Percentiles rank a stretch among this genome's conserved stretches.
These are phyloP conservation scores for Physocephala rufipes DNA, from an alignment of 2,888 invertebrate species.

Conservation along the genomic window DNA sequence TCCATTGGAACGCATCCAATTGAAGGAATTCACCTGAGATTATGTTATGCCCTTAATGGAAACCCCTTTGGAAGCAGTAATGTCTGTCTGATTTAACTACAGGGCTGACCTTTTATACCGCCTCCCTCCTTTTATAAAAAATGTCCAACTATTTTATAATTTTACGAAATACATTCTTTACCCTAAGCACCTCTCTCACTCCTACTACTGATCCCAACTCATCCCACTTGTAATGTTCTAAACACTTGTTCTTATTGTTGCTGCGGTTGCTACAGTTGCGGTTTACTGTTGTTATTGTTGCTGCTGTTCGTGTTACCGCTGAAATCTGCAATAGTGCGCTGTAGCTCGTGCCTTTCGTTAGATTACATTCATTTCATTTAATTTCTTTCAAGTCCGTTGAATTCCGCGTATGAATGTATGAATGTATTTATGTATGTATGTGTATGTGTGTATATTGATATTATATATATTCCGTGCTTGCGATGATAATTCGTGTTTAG, in stretches of 20 bases:
- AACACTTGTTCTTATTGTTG: neutral
- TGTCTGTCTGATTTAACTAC: too few species aligned
- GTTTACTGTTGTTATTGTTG: neutral
- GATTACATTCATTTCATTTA: neutral
- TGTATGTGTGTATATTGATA: neutral
- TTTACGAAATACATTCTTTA: neutral
- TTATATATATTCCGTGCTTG: too few species aligned
- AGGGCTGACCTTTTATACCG: neutral
- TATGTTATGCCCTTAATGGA: too few species aligned
- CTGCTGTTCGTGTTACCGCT: neutral
- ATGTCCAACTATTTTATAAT: neutral
- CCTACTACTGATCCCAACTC: neutral
- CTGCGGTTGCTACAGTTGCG: neutral
- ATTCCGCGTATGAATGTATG: neutral
- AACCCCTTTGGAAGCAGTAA: too few species aligned
- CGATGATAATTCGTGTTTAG: too few species aligned
- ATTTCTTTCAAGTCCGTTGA: neutral
- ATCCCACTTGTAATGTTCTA: neutral
- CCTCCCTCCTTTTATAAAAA: neutral
- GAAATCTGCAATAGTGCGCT: neutral
- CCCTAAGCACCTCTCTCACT: neutral
- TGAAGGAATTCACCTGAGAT: too few species aligned
- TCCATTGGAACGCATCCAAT: too few species aligned
- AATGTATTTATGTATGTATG: neutral
- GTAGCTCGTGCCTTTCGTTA: neutral